phyloP scores from a whole-genome alignment of 2,797 vertebrate genomes.

The Tadarida brasiliensis region DNA sequence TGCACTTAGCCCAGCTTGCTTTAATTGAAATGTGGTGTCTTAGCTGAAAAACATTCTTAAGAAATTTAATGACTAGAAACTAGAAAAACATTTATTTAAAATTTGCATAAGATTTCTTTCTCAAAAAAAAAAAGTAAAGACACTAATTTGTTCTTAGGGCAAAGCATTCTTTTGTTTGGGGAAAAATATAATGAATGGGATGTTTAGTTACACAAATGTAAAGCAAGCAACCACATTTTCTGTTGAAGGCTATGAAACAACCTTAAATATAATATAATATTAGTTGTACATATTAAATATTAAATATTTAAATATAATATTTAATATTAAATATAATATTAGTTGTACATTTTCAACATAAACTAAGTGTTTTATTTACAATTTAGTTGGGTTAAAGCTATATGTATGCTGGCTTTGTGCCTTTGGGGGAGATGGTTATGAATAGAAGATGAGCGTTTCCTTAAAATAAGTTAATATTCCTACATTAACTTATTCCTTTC shows the following conservation, averaged over 20 bases:
- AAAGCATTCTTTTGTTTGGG: background rate
- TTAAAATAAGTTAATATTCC: constrained; percentile 26
- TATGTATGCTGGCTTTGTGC: background rate
- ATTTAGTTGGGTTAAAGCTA: background rate
- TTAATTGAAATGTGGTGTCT: constrained; percentile 3
- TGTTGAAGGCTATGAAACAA: background rate
- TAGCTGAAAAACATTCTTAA: background rate
- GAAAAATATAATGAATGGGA: background rate
- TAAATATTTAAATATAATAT: no score
- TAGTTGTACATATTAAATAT: no score
- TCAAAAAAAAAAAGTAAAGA: constrained; percentile 13
- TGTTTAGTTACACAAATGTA: background rate
- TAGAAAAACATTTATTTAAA: constrained; percentile 35
- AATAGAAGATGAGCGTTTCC: background rate
- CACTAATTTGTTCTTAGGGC: background rate
- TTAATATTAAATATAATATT: no score
- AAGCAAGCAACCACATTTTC: background rate
- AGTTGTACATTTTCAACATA: background rate
- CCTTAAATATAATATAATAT: background rate
- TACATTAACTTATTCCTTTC: no score
- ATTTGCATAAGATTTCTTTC: constrained; percentile 19
- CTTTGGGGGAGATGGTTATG: background rate
- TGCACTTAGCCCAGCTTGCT: background rate
- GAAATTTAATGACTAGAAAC: constrained; percentile 34
- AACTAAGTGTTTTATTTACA: background rate